phyloP scores from a whole-genome alignment of 2,888 invertebrate genomes.

The Drosophila pseudotalamancana region DNA sequence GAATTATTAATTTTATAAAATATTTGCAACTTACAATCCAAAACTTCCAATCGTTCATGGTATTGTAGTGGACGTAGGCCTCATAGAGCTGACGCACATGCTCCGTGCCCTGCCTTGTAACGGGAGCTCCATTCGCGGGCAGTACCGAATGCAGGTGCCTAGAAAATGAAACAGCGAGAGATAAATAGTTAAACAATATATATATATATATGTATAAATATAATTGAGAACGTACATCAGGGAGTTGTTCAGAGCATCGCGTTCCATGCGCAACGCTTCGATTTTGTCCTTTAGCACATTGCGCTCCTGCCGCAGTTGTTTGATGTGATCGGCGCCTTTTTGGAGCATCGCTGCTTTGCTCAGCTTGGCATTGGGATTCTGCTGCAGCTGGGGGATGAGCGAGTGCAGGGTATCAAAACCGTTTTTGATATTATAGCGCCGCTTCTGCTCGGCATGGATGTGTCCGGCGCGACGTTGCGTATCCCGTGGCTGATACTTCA shows the following conservation, averaged over 20 bases:
- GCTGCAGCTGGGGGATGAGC: constrained; percentile 95
- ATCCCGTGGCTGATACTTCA: constrained; percentile 85
- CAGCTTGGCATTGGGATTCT: constrained; percentile 95
- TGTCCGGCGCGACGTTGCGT: constrained; percentile 93
- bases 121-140: constrained; percentile 97
- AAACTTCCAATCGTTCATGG: constrained; percentile 98
- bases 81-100: constrained; percentile 97
- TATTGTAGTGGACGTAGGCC: constrained; percentile 93
- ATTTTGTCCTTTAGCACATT: constrained; percentile 95
- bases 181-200: background rate
- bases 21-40: constrained; percentile 93
- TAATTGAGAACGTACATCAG: constrained; percentile 90
- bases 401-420: constrained; percentile 97
- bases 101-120: constrained; percentile 94
- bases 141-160: constrained; percentile 97
- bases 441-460: constrained; percentile 97
- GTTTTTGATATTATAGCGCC: constrained; percentile 97
- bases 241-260: constrained; percentile 94
- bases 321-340: constrained; percentile 98
- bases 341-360: constrained; percentile 98
- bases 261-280: constrained; percentile 93
- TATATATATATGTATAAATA: too few relatives aligned
- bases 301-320: constrained; percentile 93
- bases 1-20: background rate
- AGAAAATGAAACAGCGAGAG: constrained; percentile 25